A percentile compares a stretch with the other conserved stretches of the same genome.
Evolutionary conservation across 2,113 vertebrate species (phyloP).

Genomic region (Colistium nudipinnis): DNA sequence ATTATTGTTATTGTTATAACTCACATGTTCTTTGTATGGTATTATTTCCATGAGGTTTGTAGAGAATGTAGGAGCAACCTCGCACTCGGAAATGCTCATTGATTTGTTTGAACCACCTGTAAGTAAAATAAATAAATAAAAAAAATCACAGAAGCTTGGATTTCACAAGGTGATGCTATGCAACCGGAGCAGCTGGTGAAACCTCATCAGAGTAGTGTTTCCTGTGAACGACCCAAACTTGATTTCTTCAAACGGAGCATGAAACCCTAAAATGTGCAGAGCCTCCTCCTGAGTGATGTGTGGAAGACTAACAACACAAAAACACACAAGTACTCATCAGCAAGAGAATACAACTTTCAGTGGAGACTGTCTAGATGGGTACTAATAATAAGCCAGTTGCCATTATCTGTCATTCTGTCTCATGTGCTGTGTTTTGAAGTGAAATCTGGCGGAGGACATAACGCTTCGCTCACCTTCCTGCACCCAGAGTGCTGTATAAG

Average conservation of each 20-base stretch:
- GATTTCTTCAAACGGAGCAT: slow-evolving; percentile 98
- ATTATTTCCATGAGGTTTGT: slow-evolving; percentile 98
- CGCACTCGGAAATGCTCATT: slow-evolving; percentile 95
- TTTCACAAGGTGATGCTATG: too few species aligned
- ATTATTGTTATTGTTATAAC: too few species aligned
- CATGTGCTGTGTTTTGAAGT: too few species aligned
- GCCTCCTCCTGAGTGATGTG: slow-evolving; percentile 98
- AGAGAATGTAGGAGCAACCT: slow-evolving; percentile 95
- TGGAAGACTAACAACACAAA: slow-evolving; percentile 85
- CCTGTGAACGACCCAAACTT: slow-evolving; percentile 99
- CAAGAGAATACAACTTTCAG: too few species aligned
- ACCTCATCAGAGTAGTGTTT: slow-evolving; percentile 98
- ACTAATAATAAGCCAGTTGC: too few species aligned
- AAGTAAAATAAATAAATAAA: too few species aligned
- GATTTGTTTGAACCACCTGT: slow-evolving; percentile 98
- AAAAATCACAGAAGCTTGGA: too few species aligned
- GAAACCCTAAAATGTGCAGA: slow-evolving; percentile 95
- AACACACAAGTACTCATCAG: too few species aligned
- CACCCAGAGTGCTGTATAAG: slow-evolving; percentile 93
- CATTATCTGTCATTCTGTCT: too few species aligned
- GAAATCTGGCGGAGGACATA: too few species aligned
- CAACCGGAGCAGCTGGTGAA: too few species aligned
- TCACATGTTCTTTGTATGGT: slow-evolving; percentile 96
- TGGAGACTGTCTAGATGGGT: too few species aligned
- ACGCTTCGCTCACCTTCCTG: slow-evolving; percentile 87